Percentiles rank a stretch among this genome's conserved stretches.
These are phyloP conservation scores for Phyllotreta striolata DNA, from an alignment of 2,888 invertebrate species.

Conservation along the genomic window DNA sequence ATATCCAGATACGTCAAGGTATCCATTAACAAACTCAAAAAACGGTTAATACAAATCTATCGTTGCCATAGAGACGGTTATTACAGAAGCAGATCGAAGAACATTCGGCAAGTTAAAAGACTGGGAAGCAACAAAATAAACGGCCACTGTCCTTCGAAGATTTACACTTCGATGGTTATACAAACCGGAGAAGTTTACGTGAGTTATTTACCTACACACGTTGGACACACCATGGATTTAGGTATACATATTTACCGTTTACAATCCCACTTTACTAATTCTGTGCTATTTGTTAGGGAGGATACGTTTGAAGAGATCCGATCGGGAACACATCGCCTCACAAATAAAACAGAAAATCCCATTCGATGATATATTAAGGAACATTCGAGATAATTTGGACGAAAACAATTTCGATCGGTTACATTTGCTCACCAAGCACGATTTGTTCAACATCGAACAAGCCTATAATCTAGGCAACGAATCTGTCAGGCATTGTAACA, in stretches of 20 bases:
- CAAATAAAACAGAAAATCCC: no score
- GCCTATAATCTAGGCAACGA: conserved; percentile 40
- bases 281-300: no score
- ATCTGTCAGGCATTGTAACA: conserved; percentile 12
- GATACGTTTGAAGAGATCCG: no score
- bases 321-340: no score
- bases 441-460: conserved; percentile 46
- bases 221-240: conserved; percentile 18
- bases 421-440: conserved; percentile 47
- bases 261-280: no score
- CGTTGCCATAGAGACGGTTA: conserved; percentile 19
- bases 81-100: conserved; percentile 16
- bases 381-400: conserved; percentile 38
- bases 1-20: conserved; percentile 6
- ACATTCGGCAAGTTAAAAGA: conserved; percentile 11
- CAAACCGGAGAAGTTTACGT: conserved; percentile 1
- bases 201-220: conserved; percentile 6
- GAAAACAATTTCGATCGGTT: conserved; percentile 37
- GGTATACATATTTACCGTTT: no score
- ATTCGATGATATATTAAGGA: conserved; percentile 40
- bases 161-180: conserved; percentile 8
- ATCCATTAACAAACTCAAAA: conserved; percentile 1
- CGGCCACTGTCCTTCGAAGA: conserved; percentile 20
- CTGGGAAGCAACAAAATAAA: conserved; percentile 19
- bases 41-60: conserved; percentile 12